A percentile compares a stretch with the other conserved stretches of the same genome.
Conservation (phyloP, 2,888 invertebrate species). For the Apamea anceps region DNA sequence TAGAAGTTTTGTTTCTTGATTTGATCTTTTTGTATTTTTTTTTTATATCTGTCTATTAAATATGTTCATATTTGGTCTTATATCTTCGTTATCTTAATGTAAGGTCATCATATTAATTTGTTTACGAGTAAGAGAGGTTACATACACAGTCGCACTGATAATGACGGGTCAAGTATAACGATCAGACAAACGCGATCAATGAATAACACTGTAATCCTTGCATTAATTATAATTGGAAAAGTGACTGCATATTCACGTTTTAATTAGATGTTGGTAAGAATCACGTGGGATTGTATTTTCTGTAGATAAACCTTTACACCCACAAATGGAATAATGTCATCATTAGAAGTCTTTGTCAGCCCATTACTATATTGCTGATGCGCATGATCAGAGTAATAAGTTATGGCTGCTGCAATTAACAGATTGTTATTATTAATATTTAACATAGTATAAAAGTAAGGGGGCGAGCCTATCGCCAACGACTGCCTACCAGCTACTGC, state of each 20-base stretch:
- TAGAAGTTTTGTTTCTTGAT: not conserved
- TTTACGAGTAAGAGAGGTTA: constrained; percentile 57
- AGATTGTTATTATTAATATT: not conserved
- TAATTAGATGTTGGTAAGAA: not conserved
- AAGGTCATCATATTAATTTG: constrained; percentile 59
- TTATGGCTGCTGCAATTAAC: not conserved
- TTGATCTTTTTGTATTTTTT: not conserved
- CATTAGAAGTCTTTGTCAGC: not conserved
- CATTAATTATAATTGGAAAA: constrained; percentile 12
- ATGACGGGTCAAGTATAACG: constrained; percentile 59
- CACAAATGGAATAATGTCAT: not conserved
- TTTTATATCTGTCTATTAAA: not conserved
- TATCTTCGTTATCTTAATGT: constrained; percentile 31
- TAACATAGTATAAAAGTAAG: not conserved
- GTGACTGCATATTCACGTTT: constrained; percentile 8
- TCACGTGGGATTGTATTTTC: constrained; percentile 9
- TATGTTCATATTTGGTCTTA: constrained; percentile 12
- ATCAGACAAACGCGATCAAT: constrained; percentile 36
- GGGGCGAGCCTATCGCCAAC: not conserved
- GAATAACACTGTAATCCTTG: not conserved
- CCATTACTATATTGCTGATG: not conserved
- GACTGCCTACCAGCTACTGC: not conserved
- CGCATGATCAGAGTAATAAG: not conserved
- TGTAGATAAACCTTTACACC: not conserved
- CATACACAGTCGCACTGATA: constrained; percentile 57